Conservation (phyloP, 2,113 vertebrate genomes). For the Nothocercus nigrocapillus region DNA sequence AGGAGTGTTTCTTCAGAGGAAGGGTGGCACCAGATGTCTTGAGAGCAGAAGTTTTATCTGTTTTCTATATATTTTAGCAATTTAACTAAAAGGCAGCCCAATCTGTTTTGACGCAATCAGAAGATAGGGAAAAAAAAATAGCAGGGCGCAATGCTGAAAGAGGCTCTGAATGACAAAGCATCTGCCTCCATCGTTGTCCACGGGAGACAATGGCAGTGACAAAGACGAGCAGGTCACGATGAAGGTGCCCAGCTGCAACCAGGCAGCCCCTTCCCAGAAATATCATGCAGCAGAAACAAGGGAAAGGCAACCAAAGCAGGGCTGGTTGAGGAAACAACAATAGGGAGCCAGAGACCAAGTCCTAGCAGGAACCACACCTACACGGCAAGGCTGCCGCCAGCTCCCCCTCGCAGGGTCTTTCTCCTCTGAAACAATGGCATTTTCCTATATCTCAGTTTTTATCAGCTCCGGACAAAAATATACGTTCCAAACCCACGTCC, state of each 20-base stretch:
- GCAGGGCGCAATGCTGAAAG: not conserved
- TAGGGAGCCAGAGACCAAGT: constrained; percentile 43
- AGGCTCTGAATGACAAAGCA: constrained; percentile 59
- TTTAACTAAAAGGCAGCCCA: constrained; percentile 44
- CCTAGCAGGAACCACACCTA: constrained; percentile 66
- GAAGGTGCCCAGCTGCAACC: not conserved
- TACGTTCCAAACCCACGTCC: not conserved
- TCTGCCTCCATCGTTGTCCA: not conserved
- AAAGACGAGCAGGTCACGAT: not conserved
- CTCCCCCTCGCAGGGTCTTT: not conserved
- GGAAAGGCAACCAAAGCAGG: not conserved
- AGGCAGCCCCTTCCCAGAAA: not conserved
- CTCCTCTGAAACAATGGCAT: constrained; percentile 35
- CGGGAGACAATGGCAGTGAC: constrained; percentile 45
- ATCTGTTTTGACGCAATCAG: constrained; percentile 13
- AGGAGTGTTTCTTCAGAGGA: constrained; percentile 46
- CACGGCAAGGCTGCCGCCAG: constrained; percentile 33
- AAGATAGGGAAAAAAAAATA: constrained; percentile 13
- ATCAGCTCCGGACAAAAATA: not conserved
- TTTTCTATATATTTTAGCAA: constrained; percentile 46
- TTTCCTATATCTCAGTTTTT: not conserved
- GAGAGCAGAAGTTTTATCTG: constrained; percentile 11
- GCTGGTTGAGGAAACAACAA: constrained; percentile 60
- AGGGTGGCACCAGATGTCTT: constrained; percentile 51
- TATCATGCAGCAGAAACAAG: not conserved